phyloP scores from a whole-genome alignment of 2,113 vertebrate genomes.

The Empidonax traillii region DNA sequence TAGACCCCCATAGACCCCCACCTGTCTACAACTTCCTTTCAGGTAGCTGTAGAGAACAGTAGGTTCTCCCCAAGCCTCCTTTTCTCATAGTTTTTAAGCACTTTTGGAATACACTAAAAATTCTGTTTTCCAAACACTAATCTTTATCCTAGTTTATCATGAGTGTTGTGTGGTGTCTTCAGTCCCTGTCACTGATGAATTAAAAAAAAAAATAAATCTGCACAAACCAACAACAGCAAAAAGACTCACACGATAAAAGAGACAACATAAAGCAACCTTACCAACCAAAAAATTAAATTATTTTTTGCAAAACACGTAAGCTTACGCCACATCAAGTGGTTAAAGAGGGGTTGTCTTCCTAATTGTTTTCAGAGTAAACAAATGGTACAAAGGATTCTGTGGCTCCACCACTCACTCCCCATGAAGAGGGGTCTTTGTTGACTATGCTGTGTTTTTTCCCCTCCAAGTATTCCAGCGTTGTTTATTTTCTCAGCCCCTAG shows the following conservation, averaged over 20 bases:
- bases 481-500: background rate
- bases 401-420: background rate
- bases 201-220: background rate
- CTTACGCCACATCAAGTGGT: background rate
- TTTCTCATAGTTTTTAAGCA: background rate
- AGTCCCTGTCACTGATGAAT: background rate
- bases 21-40: background rate
- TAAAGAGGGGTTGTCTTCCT: background rate
- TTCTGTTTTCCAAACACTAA: background rate
- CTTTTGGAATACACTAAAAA: background rate
- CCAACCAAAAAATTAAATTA: background rate
- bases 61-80: background rate
- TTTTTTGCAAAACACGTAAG: background rate
- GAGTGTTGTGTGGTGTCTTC: background rate
- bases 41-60: background rate
- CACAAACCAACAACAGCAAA: background rate
- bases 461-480: accelerated
- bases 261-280: too few species aligned
- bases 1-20: background rate
- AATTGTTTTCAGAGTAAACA: background rate
- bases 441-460: too few species aligned
- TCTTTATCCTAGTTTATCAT: background rate
- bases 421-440: background rate
- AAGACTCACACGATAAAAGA: background rate
- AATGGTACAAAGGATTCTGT: background rate